Conservation (phyloP, 1,140 invertebrate genomes). For the Cotesia typhae region DNA sequence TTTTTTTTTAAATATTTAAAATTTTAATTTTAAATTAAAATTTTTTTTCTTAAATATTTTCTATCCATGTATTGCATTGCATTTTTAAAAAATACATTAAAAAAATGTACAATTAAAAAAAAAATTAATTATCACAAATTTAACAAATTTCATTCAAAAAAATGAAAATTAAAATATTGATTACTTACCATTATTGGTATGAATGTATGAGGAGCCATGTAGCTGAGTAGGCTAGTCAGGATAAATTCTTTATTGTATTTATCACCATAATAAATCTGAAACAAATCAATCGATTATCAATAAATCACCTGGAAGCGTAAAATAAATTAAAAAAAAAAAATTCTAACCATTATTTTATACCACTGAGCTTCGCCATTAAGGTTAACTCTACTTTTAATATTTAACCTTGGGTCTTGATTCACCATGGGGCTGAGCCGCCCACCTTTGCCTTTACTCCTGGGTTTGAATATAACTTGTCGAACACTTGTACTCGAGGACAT, state of each 20-base stretch:
- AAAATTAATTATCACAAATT: too few species aligned
- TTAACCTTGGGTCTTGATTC: slow-evolving; percentile 35
- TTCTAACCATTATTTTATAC: slow-evolving; percentile 70
- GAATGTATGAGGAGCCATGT: slow-evolving; percentile 72
- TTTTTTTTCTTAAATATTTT: too few species aligned
- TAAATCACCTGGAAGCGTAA: not conserved
- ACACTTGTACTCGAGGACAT: slow-evolving; percentile 44
- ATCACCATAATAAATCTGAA: slow-evolving; percentile 75
- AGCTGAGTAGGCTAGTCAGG: slow-evolving; percentile 69
- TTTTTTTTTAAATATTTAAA: not conserved
- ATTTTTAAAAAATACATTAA: too few species aligned
- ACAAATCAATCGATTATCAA: slow-evolving; percentile 37
- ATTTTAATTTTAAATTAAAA: too few species aligned
- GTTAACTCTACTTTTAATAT: not conserved
- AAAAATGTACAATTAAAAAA: too few species aligned
- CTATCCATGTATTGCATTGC: too few species aligned
- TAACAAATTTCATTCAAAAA: too few species aligned
- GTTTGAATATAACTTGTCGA: slow-evolving; percentile 42
- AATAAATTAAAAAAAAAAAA: slow-evolving; percentile 24
- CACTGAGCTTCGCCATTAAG: slow-evolving; percentile 58
- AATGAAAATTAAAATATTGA: not conserved
- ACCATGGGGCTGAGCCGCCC: slow-evolving; percentile 51
- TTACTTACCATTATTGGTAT: slow-evolving; percentile 69
- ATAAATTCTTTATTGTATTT: slow-evolving; percentile 78
- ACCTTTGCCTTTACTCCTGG: slow-evolving; percentile 36